Base-by-base conservation (phyloP, 2,797 vertebrate species). In the Synaphobranchus kaupii region DNA sequence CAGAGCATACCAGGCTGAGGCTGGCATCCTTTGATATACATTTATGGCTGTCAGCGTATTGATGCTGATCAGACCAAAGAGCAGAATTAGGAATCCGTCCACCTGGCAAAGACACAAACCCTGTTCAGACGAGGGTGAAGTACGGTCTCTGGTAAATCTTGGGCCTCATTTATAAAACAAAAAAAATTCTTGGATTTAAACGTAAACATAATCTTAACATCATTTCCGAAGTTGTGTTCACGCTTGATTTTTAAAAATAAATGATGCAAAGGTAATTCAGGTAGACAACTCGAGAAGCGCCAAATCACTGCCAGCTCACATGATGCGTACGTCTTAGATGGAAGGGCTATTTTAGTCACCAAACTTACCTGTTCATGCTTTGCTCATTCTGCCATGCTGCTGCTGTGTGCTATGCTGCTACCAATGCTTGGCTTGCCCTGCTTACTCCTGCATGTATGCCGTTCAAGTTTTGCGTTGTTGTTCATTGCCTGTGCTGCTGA, bases 21-120 rank as follows among this genome's bases (percentile, higher is more conserved):
- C 68, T 91, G 90, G 85, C 90, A 93, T 87, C 89, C 92, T 92
- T 94, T 93, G 90, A 93, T 91, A 90, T 94, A 93, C 86, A 87
- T 92, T 94, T 90, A 94, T 91, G 87, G 90, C 92, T 44, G 92
- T 93, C 92, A 94, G 91, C n/a, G 90, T 93, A 89, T 92, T 93
- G 90, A 94, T 94, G 85, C 90, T 94, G 90, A 93, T 90, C 88
- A 93, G 90, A 73, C 92, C 89, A 86, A 94, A 95, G 88, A 94
- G 89, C 83, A 93, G 88, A 86, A 92, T 93, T 88, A 95, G 89
- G 90, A 94, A 93, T 84, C 90, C 90, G 78, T 92, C 91, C 91
- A 93, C 91, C 92, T 92, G 90, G 89, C 88, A 87, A 84, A 89
- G 39, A 84, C 50, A 90, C 84, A 87, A 44, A 83, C 39, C 81